Base-by-base conservation (phyloP, 1,140 invertebrate genomes). In the Aphelenchoides avenae region DNA sequence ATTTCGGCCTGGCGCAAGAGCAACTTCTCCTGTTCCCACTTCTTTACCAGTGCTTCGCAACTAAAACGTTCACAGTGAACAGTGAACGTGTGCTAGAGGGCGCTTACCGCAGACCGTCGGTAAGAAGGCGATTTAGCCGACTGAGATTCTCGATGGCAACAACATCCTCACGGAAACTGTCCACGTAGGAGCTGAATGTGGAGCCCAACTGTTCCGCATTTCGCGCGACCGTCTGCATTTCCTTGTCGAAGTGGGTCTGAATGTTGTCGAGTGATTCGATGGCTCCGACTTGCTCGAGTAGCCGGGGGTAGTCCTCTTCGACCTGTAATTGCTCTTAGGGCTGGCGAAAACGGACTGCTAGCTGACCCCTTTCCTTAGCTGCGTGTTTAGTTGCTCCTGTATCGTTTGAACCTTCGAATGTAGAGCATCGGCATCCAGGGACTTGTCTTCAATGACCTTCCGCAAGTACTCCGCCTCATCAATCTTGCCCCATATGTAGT, bases 271-370 rank as follows among this genome's bases (percentile, higher is more conserved):
- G 48, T 5, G 61, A 44, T 48, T 75, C 71, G 26, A 75, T 75
- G 15, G 72, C 70, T 5, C 57, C 52, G 4, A 70, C 71, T 58
- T 75, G 72, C 43, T 75, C 72, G 15, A 75, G 52, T 6, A 75
- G 48, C 7, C 67, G 55, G 5, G 71, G 59, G 20, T 73, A 76
- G 42, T 75, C 77, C 24, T 73, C 73, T 49, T 75, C 72, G 2
- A 75, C 70, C 73, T 67, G 31, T 48, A 72, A 34, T n/a, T n/a
- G n/a, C n/a, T n/a, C n/a, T n/a, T n/a, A n/a, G n/a, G n/a, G n/a
- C n/a, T n/a, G n/a, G n/a, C n/a, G n/a, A n/a, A 57, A 57, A 18
- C 11, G 24, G 34, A 22, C 5, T 29, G 24, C n/a, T 20, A 39
- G 29, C 52, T 27, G 2, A 71, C 70, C 31, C 64, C 64, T 47